These are phyloP conservation scores for Alviniconcha strummeri DNA, from an alignment of 2,888 invertebrate genomes.

Conservation along the genomic window DNA sequence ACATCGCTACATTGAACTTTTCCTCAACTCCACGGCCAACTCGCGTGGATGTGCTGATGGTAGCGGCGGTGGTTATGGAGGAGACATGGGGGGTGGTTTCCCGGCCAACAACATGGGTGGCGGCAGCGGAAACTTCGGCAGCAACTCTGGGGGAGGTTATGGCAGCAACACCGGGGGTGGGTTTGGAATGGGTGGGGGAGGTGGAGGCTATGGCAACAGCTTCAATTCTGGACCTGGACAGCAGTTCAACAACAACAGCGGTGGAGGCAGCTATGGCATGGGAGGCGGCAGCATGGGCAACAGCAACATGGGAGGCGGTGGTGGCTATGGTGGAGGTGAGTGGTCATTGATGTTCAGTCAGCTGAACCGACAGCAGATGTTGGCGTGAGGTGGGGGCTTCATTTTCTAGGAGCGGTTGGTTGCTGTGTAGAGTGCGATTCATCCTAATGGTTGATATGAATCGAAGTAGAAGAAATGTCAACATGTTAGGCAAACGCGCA, in stretches of 20 bases:
- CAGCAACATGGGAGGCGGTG: conserved; percentile 48
- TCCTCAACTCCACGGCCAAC: conserved; percentile 79
- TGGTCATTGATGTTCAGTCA: not conserved
- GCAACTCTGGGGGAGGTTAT: conserved; percentile 45
- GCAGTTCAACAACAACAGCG: conserved; percentile 44
- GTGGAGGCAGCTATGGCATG: conserved; percentile 48
- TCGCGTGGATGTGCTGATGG: conserved; percentile 35
- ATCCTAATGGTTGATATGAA: too few species aligned
- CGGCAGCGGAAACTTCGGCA: conserved; percentile 39
- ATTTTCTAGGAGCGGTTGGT: too few species aligned
- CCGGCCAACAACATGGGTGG: conserved; percentile 43
- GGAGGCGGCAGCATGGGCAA: conserved; percentile 45
- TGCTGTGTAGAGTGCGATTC: too few species aligned
- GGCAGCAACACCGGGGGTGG: conserved; percentile 41
- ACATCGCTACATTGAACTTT: conserved; percentile 89
- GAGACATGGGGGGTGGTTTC: conserved; percentile 50
- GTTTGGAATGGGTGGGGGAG: conserved; percentile 39
- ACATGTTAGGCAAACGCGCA: too few species aligned
- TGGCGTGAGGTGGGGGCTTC: too few species aligned
- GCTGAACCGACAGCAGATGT: too few species aligned
- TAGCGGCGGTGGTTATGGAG: conserved; percentile 46
- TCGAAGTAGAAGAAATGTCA: too few species aligned
- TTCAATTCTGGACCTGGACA: conserved; percentile 32
- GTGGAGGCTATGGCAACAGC: conserved; percentile 32
- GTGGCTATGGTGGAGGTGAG: conserved; percentile 42